phyloP scores from a whole-genome alignment of 1,140 invertebrate genomes.

The Eupristina koningsbergeri region DNA sequence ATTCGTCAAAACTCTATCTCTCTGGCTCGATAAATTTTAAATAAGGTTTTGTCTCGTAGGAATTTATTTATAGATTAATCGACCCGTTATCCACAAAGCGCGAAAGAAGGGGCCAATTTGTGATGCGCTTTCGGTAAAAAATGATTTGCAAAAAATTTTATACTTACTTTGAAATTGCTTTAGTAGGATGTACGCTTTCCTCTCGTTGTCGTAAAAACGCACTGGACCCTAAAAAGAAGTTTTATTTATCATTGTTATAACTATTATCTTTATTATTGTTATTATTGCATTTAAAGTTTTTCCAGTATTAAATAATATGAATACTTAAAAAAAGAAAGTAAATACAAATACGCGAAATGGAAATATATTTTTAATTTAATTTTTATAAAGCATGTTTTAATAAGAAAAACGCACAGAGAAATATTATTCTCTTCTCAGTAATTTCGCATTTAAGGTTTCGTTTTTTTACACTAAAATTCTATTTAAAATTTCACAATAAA shows the following conservation, averaged over 20 bases:
- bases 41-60: neutral
- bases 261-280: neutral
- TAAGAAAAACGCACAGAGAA: no score
- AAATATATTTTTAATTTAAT: neutral
- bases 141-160: neutral
- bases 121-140: neutral
- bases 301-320: neutral
- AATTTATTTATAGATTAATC: slow-evolving; percentile 32
- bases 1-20: slow-evolving; percentile 22
- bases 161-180: slow-evolving; percentile 92
- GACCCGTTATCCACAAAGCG: neutral
- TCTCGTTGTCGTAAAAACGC: slow-evolving; percentile 94
- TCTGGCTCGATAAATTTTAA: neutral
- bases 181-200: slow-evolving; percentile 93
- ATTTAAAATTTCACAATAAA: neutral
- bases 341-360: neutral
- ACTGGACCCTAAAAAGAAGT: slow-evolving; percentile 86
- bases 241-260: neutral
- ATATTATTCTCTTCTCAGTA: no score
- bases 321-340: neutral
- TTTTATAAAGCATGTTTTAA: neutral
- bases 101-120: neutral
- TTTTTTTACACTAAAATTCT: no score
- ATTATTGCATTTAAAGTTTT: neutral
- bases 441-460: no score